These are phyloP conservation scores for Amphiprion ocellaris DNA, from an alignment of 2,113 vertebrate genomes.

Conservation along the genomic window DNA sequence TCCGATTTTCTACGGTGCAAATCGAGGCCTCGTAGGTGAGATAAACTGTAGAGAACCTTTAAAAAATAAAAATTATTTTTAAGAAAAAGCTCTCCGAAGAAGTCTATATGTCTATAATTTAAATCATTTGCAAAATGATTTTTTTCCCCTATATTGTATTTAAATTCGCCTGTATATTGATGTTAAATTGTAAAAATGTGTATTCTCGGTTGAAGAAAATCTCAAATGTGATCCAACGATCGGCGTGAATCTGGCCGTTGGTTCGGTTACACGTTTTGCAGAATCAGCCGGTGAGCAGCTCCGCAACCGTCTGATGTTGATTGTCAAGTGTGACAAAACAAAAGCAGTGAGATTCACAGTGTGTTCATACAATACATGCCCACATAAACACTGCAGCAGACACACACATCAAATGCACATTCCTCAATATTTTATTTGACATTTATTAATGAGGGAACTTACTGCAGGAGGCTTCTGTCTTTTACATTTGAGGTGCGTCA, in stretches of 20 bases:
- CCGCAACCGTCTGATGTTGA: conserved; percentile 14
- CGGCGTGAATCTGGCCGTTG: not conserved
- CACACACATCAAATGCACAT: conserved; percentile 4
- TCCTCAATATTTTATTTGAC: not conserved
- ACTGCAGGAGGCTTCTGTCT: no score
- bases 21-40: conserved; percentile 7
- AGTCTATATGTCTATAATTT: no score
- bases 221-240: not conserved
- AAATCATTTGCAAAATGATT: no score
- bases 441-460: not conserved
- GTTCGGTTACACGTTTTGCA: not conserved
- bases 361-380: conserved; percentile 50
- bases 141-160: no score
- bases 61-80: no score
- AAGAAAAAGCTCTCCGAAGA: no score
- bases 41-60: not conserved
- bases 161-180: no score
- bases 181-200: no score
- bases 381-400: conserved; percentile 38
- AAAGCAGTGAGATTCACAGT: conserved; percentile 35
- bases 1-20: not conserved
- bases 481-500: no score
- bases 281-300: conserved; percentile 10
- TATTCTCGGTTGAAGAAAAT: no score
- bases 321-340: conserved; percentile 62